Percentiles rank a stretch among this genome's conserved stretches.
phyloP scores from a whole-genome alignment of 2,797 vertebrate genomes.

The Centropyge bicolor region DNA sequence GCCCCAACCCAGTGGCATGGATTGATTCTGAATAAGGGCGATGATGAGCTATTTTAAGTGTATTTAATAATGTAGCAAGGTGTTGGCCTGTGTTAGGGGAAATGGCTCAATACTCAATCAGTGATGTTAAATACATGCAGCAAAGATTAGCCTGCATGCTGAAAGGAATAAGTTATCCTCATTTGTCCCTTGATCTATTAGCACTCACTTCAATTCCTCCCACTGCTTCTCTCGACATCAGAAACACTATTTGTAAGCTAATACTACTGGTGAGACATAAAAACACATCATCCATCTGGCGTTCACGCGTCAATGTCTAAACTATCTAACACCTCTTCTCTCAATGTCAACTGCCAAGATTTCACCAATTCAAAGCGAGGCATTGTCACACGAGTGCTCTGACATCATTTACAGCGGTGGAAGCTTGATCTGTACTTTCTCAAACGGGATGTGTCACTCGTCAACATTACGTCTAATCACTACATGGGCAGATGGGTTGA shows the following conservation, averaged over 20 bases:
- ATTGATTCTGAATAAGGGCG: constrained; percentile 40
- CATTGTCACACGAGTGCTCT: constrained; percentile 56
- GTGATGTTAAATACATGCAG: constrained; percentile 25
- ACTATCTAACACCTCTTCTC: constrained; percentile 56
- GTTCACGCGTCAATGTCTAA: constrained; percentile 60
- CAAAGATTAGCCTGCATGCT: constrained; percentile 2
- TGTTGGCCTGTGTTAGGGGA: neutral
- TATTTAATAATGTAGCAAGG: neutral
- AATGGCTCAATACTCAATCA: constrained; percentile 13
- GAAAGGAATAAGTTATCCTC: constrained; percentile 10
- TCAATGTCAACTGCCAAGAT: constrained; percentile 44
- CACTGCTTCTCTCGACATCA: constrained; percentile 33
- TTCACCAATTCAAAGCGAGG: constrained; percentile 48
- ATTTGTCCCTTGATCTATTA: constrained; percentile 37
- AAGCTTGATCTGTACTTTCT: constrained; percentile 38
- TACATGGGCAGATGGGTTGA: constrained; percentile 48
- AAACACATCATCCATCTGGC: constrained; percentile 72
- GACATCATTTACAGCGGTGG: constrained; percentile 68
- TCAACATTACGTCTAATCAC: constrained; percentile 23
- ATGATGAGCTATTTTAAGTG: constrained; percentile 16
- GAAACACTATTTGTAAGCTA: constrained; percentile 44
- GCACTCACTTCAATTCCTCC: constrained; percentile 41
- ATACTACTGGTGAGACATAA: constrained; percentile 55
- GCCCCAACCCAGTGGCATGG: constrained; percentile 17
- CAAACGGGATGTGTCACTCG: constrained; percentile 55